Conservation (phyloP, 1,140 invertebrate genomes). For the Steinernema khuongi region DNA sequence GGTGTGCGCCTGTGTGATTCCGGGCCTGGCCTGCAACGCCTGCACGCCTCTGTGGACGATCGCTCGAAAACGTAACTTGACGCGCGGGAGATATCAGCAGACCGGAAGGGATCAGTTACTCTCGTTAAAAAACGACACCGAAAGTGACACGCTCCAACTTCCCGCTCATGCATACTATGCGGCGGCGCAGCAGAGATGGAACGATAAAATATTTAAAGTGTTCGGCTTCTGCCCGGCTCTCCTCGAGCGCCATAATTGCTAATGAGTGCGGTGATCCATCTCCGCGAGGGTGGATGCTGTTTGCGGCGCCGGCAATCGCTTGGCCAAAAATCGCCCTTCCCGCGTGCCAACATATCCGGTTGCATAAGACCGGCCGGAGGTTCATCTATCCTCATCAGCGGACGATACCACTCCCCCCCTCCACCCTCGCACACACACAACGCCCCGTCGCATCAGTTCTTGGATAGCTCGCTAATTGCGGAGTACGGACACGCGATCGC, state of each 20-base stretch:
- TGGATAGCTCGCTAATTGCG: neutral
- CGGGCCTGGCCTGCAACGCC: slow-evolving; percentile 5
- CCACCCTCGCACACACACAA: no score
- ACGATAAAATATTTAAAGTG: slow-evolving; percentile 3
- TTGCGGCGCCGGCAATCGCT: neutral
- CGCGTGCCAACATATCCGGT: neutral
- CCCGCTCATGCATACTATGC: neutral
- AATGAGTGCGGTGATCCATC: neutral
- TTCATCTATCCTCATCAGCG: neutral
- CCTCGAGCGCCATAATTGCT: neutral
- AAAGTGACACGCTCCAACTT: neutral
- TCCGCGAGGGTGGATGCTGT: slow-evolving; percentile 4
- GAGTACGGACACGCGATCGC: slow-evolving; percentile 3
- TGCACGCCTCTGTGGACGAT: neutral
- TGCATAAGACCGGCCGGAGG: neutral
- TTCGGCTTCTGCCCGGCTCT: neutral
- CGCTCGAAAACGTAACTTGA: slow-evolving; percentile 5
- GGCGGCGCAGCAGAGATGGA: neutral
- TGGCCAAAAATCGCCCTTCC: neutral
- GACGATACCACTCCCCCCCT: neutral
- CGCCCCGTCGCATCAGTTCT: neutral
- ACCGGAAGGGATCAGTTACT: neutral
- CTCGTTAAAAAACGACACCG: neutral
- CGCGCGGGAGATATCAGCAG: neutral
- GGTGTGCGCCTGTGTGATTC: neutral